Evolutionary conservation across 2,797 vertebrate genomes (phyloP), one percentile per base, ranked within the genome.

Genomic region (Anguilla pacifica): DNA sequence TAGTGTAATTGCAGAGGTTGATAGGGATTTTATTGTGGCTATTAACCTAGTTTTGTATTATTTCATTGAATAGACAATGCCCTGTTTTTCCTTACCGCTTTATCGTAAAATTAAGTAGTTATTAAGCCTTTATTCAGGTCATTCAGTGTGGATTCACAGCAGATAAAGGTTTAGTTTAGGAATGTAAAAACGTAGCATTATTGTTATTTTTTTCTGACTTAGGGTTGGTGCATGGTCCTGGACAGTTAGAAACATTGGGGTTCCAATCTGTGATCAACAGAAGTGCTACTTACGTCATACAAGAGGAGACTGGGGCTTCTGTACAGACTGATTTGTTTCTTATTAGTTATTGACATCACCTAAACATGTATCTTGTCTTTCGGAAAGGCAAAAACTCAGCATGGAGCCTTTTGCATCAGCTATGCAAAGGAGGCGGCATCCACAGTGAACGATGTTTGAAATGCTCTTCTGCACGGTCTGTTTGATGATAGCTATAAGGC

Each of bases 211-310:
- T 15, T 6, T 79, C n/a, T 61, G 70, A 86, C 88, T 81, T 13
- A 53, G 7, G 51, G 51, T 9, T 53, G 51, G 51, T 53, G 51
- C 51, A 53, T 85, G 87, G 92, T 93, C 91, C 88, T 82, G 88
- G 89, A 93, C 90, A 87, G 92, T 92, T 87, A 93, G 83, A 13
- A 0, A 86, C 89, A 91, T 82, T 92, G 90, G 90, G 7, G 51
- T 13, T 90, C 89, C 91, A 86, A 88, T 35, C 77, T 85, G 55
- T 88, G 92, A 92, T 90, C 91, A 94, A 92, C 92, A 88, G 91
- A 90, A 90, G 90, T 89, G 89, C 90, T 57, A 85, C 85, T 81
- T 61, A 77, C 31, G n/a, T 72, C 57, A n/a, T 70, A 5, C 43
- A 31, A 74, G 84, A 49, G 31, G 85, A 86, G 13, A 15, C 85